Percentiles rank a stretch among this genome's conserved stretches.
Conservation (phyloP, 2,888 invertebrate species). For the Stegana nigrithorax region DNA sequence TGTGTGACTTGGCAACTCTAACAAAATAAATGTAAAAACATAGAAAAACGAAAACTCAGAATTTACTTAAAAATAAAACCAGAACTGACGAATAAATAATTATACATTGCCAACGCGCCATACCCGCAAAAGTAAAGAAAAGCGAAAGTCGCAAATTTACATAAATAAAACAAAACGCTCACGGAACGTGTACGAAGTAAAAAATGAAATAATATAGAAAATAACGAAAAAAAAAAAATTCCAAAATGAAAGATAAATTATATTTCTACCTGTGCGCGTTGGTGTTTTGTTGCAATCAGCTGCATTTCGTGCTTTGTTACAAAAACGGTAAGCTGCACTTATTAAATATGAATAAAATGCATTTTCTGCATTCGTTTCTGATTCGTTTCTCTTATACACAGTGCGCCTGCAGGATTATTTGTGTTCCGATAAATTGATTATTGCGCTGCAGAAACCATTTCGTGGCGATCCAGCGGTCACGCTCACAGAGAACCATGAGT, state of each 20-base stretch:
- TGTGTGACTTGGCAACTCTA: too few relatives aligned
- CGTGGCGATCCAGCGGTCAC: constrained; percentile 58
- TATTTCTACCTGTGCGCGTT: constrained; percentile 26
- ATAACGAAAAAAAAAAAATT: too few relatives aligned
- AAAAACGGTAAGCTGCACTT: constrained; percentile 24
- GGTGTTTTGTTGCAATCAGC: neutral
- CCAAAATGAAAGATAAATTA: constrained; percentile 27
- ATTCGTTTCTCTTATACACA: too few relatives aligned
- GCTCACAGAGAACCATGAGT: constrained; percentile 59
- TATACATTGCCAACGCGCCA: too few relatives aligned
- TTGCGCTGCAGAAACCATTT: constrained; percentile 55
- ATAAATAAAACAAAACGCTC: constrained; percentile 31
- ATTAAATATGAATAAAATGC: neutral
- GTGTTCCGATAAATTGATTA: constrained; percentile 60
- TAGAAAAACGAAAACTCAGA: too few relatives aligned
- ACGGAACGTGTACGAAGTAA: constrained; percentile 29
- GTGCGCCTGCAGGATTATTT: constrained; percentile 63
- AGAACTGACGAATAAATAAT: too few relatives aligned
- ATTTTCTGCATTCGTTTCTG: neutral
- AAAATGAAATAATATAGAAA: too few relatives aligned
- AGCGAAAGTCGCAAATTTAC: too few relatives aligned
- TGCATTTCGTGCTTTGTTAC: constrained; percentile 23
- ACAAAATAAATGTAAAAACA: too few relatives aligned
- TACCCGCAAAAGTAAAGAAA: too few relatives aligned
- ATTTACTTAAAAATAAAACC: too few relatives aligned